Base-by-base conservation (phyloP, 2,797 vertebrate species). In the Phrynocephalus forsythii region DNA sequence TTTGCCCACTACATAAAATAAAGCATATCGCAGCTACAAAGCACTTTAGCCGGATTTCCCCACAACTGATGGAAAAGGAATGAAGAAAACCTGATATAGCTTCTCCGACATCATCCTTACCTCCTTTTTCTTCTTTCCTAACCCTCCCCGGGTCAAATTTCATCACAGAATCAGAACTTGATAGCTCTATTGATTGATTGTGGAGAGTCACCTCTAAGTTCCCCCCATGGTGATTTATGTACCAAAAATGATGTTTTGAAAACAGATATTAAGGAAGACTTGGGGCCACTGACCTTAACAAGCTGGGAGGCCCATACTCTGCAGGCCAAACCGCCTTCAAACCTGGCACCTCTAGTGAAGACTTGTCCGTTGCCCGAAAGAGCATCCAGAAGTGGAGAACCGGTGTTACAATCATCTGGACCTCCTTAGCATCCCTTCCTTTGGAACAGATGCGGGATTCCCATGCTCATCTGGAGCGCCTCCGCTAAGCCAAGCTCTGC, bases 401-500 rank as follows among this genome's bases (percentile, higher is more conserved):
- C 81, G 2, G 80, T 67, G 44, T 87, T 44, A 0, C 16, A 30
- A 33, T 48, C 60, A 1, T 0, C 38, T 77, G 87, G 88, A 87
- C 92, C 63, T 66, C 94, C 93, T 89, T 86, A 0, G 67, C 84
- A 83, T 78, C 90, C 80, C 22, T 44, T 73, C 38, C 83, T 66
- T 91, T 60, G 60, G 6, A 44, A 92, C 93, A 90, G 91, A 95
- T 95, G 96, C 91, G 94, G 93, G 89, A 81, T 92, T 96, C 97
- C 96, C 98, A 98, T 98, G 98, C 97, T 96, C 97, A 95, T 96
- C 95, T 94, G 1, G 94, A 92, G 88, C 94, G 93, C 82, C 92
- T 83, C 89, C 88, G 94, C 95, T 96, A 94, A 94, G 95, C 95
- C 97, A 92, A 94, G 92, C 79, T 92, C 94, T 79, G 94, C 97